These are phyloP conservation scores for Lutjanus campechanus DNA, from an alignment of 2,797 vertebrate genomes.

Conservation along the genomic window DNA sequence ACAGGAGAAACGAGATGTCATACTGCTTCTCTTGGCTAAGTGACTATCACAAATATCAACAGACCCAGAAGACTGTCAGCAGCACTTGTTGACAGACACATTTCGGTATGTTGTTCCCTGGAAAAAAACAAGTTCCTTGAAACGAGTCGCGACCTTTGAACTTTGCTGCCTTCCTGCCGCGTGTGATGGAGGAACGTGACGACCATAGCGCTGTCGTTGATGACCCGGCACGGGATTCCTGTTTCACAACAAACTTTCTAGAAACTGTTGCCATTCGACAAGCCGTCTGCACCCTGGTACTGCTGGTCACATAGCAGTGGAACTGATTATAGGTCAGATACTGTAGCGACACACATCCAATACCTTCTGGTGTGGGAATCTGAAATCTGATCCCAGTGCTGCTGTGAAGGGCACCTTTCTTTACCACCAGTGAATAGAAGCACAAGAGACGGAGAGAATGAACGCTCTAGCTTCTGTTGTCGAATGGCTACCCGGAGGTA, in stretches of 20 bases:
- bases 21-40: neutral
- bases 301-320: too few relatives aligned
- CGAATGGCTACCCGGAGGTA: conserved; percentile 36
- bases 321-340: conserved; percentile 44
- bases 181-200: neutral
- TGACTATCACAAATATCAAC: neutral
- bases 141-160: conserved; percentile 25
- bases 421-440: conserved; percentile 4
- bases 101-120: neutral
- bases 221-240: neutral
- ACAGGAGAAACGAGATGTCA: neutral
- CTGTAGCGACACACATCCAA: neutral
- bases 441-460: neutral
- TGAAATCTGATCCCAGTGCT: conserved; percentile 58
- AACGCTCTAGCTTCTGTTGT: conserved; percentile 23
- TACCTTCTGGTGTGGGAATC: conserved; percentile 31
- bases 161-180: neutral
- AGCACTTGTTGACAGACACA: neutral
- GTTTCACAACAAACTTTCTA: conserved; percentile 60
- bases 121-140: conserved; percentile 17
- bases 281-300: neutral
- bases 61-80: neutral
- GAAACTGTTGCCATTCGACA: neutral
- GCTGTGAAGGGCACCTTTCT: conserved; percentile 60
- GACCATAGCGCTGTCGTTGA: neutral